Evolutionary conservation across 2,797 vertebrate genomes (phyloP), one percentile per base, ranked within the genome.

Genomic region (Furcifer pardalis): DNA sequence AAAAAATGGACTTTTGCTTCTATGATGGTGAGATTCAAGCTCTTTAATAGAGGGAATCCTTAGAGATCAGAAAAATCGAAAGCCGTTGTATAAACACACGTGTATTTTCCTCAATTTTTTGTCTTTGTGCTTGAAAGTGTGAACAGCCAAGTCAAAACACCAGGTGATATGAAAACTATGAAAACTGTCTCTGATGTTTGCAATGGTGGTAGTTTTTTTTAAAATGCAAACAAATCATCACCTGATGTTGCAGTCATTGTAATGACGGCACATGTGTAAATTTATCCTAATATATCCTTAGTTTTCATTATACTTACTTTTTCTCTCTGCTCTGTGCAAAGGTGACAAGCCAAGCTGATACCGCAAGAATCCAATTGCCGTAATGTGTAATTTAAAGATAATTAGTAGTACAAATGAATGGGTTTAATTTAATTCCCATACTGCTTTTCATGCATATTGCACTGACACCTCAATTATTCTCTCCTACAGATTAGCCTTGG

Each of bases 401-500:
- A 93, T 92, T 94, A 94, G 93, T 89, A 88, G 79, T 84, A 83
- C 88, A 92, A 93, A 94, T 87, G 89, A 92, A 91, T 94, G 91
- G 86, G 81, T 89, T 94, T 94, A 92, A 95, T 94, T 94, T 93
- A 90, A 93, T 95, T 93, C 92, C 91, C 92, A 10, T 89, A 89
- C 92, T 92, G 88, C 87, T 89, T 92, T 92, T 87, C 63, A n/a
- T 87, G 91, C 83, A 84, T 84, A 78, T 92, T 86, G 88, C 91
- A 91, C 91, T 92, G 92, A 92, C 4, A 0, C 89, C 88, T 92
- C 87, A 89, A 89, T 93, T 90, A 84, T 87, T 82, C 76, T 15
- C 56, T 87, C 66, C 30, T 79, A 40, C 85, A 99, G 98, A 97
- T 99, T 81, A 99, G 98, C 90, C 93, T 99, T 88, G 98, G 98